phyloP scores from a whole-genome alignment of 2,888 invertebrate species.

The Lysandra coridon region DNA sequence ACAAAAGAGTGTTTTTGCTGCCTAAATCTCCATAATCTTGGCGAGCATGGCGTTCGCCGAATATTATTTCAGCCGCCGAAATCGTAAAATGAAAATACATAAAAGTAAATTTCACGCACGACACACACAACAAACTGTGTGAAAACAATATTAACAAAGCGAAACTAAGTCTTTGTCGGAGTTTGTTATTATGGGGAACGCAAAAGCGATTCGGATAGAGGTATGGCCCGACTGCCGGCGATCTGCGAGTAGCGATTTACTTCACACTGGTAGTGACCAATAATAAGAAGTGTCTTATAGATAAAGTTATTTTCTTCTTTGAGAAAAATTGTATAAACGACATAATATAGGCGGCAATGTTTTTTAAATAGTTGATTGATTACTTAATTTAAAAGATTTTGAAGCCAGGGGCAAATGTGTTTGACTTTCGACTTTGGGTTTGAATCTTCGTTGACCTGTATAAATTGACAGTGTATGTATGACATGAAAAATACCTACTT shows the following conservation, averaged over 20 bases:
- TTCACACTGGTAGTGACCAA: not conserved
- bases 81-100: slow-evolving; percentile 4
- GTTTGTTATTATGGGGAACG: slow-evolving; percentile 26
- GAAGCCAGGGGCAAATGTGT: too few species aligned
- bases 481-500: too few species aligned
- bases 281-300: too few species aligned
- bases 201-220: slow-evolving; percentile 13
- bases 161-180: slow-evolving; percentile 12
- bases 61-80: slow-evolving; percentile 7
- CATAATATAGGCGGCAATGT: too few species aligned
- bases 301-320: too few species aligned
- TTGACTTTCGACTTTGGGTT: too few species aligned
- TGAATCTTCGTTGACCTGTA: too few species aligned
- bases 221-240: not conserved
- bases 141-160: slow-evolving; percentile 28
- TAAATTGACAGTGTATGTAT: too few species aligned
- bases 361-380: too few species aligned
- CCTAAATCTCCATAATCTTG: not conserved
- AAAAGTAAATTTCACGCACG: slow-evolving; percentile 25
- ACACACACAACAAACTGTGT: slow-evolving; percentile 9
- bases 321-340: too few species aligned
- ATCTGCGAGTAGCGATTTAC: not conserved
- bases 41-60: not conserved
- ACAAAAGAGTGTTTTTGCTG: slow-evolving; percentile 1
- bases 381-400: too few species aligned